phyloP scores from a whole-genome alignment of 2,888 invertebrate genomes.

The Phaedon cochleariae region DNA sequence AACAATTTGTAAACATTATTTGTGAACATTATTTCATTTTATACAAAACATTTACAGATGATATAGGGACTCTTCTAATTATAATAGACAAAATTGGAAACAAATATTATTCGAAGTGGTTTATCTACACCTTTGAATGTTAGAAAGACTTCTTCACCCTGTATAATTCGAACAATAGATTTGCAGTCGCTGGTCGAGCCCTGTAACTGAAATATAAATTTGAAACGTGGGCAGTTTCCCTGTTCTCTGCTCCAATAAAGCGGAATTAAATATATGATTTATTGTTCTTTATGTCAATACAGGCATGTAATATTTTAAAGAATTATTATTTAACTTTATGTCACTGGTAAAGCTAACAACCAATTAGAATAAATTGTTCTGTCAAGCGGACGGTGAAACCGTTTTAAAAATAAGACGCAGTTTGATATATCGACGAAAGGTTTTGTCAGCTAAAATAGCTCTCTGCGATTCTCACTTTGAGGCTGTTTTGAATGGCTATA shows the following conservation, averaged over 20 bases:
- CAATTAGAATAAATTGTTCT: slow-evolving; percentile 58
- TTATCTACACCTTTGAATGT: too few species aligned
- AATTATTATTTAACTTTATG: slow-evolving; percentile 28
- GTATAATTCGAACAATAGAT: neutral
- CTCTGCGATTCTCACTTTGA: slow-evolving; percentile 56
- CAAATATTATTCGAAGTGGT: too few species aligned
- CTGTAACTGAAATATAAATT: slow-evolving; percentile 16
- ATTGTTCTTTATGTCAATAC: slow-evolving; percentile 21
- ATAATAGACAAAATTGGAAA: too few species aligned
- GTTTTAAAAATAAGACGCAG: slow-evolving; percentile 59
- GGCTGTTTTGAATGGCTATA: slow-evolving; percentile 60
- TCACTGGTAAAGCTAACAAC: slow-evolving; percentile 35
- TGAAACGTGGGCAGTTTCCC: slow-evolving; percentile 5
- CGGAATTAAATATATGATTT: slow-evolving; percentile 22
- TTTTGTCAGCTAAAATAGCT: slow-evolving; percentile 61
- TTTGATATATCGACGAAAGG: slow-evolving; percentile 60
- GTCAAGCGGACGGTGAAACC: slow-evolving; percentile 52
- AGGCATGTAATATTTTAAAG: slow-evolving; percentile 21
- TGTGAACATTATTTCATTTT: too few species aligned
- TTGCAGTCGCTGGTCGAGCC: neutral
- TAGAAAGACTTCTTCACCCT: neutral
- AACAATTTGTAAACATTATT: too few species aligned
- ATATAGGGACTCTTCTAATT: too few species aligned
- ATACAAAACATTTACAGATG: too few species aligned
- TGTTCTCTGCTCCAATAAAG: slow-evolving; percentile 11